A percentile compares a stretch with the other conserved stretches of the same genome.
These are phyloP conservation scores for Lacanobia wlatinum DNA, from an alignment of 2,888 invertebrate species.

Conservation along the genomic window DNA sequence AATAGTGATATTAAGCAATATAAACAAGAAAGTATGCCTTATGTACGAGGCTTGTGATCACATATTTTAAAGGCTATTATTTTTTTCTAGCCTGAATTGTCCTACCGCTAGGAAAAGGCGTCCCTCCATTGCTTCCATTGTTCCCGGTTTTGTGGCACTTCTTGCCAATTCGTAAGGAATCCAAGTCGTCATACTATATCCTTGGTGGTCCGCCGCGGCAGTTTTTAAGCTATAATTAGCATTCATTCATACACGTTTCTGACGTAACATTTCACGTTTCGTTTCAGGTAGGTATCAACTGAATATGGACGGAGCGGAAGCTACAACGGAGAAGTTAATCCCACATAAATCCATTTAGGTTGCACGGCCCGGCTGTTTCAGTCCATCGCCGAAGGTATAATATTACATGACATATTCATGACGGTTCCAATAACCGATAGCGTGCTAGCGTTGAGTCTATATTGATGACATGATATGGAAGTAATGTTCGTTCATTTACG, in stretches of 20 bases:
- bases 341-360: constrained; percentile 59
- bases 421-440: constrained; percentile 38
- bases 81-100: too few relatives aligned
- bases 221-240: background rate
- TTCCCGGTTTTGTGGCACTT: too few relatives aligned
- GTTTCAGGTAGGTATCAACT: constrained; percentile 31
- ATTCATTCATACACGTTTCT: constrained; percentile 23
- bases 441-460: constrained; percentile 7
- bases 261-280: constrained; percentile 32
- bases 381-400: constrained; percentile 13
- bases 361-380: constrained; percentile 39
- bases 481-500: constrained; percentile 22
- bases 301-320: constrained; percentile 45
- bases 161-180: too few relatives aligned
- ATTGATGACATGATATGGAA: constrained; percentile 23
- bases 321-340: constrained; percentile 45
- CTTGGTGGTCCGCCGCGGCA: too few relatives aligned
- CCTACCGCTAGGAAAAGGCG: too few relatives aligned
- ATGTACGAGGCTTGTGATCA: too few relatives aligned
- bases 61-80: too few relatives aligned
- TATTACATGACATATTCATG: constrained; percentile 47
- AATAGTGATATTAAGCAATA: background rate
- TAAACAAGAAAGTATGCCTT: too few relatives aligned
- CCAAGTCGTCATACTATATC: too few relatives aligned
- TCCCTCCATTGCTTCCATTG: too few relatives aligned